Conservation (phyloP, 2,888 invertebrate genomes). For the Didymodactylos carnosus region DNA sequence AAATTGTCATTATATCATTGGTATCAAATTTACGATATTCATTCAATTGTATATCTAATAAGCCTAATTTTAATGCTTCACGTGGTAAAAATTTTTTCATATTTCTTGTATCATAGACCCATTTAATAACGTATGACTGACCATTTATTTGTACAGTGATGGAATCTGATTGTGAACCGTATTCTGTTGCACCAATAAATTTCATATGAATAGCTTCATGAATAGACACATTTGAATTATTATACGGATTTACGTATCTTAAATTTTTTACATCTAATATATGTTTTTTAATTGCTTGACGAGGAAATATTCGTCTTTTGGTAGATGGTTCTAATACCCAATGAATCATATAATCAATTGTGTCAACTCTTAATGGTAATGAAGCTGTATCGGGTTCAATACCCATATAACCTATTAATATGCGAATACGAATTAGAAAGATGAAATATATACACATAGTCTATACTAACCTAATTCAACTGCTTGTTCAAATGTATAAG, state of each 20-base stretch:
- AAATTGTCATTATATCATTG: slow-evolving; percentile 2
- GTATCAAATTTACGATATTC: slow-evolving; percentile 11
- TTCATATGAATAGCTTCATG: slow-evolving; percentile 13
- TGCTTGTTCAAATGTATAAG: not conserved
- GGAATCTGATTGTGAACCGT: not conserved
- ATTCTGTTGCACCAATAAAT: slow-evolving; percentile 12
- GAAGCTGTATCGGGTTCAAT: slow-evolving; percentile 9
- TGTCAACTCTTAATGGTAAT: slow-evolving; percentile 7
- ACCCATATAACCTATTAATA: slow-evolving; percentile 9
- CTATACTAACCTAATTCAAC: slow-evolving; percentile 2
- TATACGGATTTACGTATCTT: not conserved
- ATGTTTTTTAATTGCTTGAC: slow-evolving; percentile 4
- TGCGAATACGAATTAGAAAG: too few relatives aligned
- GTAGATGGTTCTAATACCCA: slow-evolving; percentile 14
- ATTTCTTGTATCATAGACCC: slow-evolving; percentile 14
- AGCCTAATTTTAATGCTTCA: slow-evolving; percentile 9
- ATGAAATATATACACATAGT: too few relatives aligned
- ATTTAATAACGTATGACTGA: not conserved
- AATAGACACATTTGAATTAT: slow-evolving; percentile 3
- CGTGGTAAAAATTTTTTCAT: slow-evolving; percentile 8
- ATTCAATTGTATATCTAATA: slow-evolving; percentile 8
- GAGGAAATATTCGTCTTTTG: slow-evolving; percentile 5
- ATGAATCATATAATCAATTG: slow-evolving; percentile 13
- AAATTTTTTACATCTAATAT: not conserved
- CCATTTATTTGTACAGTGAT: not conserved